Percentiles rank a stretch among this genome's conserved stretches.
Conservation (phyloP, 2,797 vertebrate species). For the Adrianichthys oophorus region DNA sequence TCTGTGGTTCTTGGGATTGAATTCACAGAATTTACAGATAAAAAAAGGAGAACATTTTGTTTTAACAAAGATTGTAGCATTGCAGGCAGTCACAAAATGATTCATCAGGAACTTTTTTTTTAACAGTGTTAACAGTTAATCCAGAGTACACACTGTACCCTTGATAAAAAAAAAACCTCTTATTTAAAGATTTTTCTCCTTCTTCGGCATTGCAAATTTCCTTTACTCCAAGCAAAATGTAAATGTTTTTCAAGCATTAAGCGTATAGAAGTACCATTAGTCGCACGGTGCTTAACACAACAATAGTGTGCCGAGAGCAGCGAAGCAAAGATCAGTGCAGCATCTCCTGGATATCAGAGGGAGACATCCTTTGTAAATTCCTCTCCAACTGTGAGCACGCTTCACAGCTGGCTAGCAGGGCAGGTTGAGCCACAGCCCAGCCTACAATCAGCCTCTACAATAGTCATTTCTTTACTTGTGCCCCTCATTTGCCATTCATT, state of each 20-base stretch:
- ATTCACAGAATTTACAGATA: constrained; percentile 20
- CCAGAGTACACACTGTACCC: constrained; percentile 14
- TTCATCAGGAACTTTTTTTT: constrained; percentile 55
- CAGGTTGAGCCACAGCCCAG: constrained; percentile 75
- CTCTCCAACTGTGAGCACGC: constrained; percentile 78
- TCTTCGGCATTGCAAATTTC: constrained; percentile 3
- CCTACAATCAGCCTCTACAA: constrained; percentile 74
- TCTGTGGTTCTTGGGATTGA: too few species aligned
- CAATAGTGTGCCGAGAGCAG: constrained; percentile 73
- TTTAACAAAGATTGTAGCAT: constrained; percentile 57
- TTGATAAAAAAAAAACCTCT: constrained; percentile 33
- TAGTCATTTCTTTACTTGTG: constrained; percentile 47
- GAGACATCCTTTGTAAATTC: constrained; percentile 81
- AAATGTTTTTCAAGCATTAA: constrained; percentile 72
- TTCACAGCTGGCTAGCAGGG: constrained; percentile 82
- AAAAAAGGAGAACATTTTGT: constrained; percentile 53
- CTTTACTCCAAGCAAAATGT: constrained; percentile 64
- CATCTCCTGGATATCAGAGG: constrained; percentile 77
- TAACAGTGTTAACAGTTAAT: constrained; percentile 28
- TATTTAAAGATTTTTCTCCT: too few species aligned
- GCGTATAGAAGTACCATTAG: constrained; percentile 73
- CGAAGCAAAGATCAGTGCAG: constrained; percentile 76
- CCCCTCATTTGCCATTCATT: constrained; percentile 43
- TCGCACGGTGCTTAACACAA: constrained; percentile 73
- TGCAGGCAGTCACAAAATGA: constrained; percentile 56